Conservation (phyloP, 2,888 invertebrate species). For the Cantharis nigra region DNA sequence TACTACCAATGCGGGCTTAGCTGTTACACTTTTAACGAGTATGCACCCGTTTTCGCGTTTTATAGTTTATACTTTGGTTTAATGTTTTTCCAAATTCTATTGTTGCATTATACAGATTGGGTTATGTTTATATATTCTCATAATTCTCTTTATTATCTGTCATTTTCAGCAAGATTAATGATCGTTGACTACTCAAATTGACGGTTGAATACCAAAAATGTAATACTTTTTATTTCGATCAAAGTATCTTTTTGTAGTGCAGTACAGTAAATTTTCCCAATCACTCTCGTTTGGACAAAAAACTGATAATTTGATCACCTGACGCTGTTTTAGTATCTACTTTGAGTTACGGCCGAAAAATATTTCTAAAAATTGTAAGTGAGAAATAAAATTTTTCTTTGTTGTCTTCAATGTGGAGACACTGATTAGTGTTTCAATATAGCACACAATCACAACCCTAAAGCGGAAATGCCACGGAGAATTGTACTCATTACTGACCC, state of each 20-base stretch:
- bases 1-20: conserved; percentile 47
- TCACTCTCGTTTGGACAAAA: not conserved
- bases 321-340: no score
- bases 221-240: conserved; percentile 39
- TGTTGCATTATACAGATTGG: conserved; percentile 50
- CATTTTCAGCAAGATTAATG: conserved; percentile 49
- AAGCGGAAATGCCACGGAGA: conserved; percentile 49
- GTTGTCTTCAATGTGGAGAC: conserved; percentile 31
- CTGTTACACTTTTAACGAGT: conserved; percentile 48
- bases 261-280: not conserved
- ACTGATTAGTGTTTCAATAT: conserved; percentile 55
- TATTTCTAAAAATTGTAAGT: not conserved
- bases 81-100: conserved; percentile 48
- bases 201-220: conserved; percentile 41
- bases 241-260: conserved; percentile 16
- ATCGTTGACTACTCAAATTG: conserved; percentile 23
- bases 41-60: conserved; percentile 47
- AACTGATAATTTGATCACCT: not conserved
- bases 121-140: conserved; percentile 50
- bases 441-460: conserved; percentile 50
- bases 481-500: conserved; percentile 51
- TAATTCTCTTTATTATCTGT: conserved; percentile 50
- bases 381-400: not conserved
- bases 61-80: conserved; percentile 47
- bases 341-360: not conserved